These are phyloP conservation scores for Poecilia latipinna DNA, from an alignment of 2,113 vertebrate genomes.

Conservation along the genomic window DNA sequence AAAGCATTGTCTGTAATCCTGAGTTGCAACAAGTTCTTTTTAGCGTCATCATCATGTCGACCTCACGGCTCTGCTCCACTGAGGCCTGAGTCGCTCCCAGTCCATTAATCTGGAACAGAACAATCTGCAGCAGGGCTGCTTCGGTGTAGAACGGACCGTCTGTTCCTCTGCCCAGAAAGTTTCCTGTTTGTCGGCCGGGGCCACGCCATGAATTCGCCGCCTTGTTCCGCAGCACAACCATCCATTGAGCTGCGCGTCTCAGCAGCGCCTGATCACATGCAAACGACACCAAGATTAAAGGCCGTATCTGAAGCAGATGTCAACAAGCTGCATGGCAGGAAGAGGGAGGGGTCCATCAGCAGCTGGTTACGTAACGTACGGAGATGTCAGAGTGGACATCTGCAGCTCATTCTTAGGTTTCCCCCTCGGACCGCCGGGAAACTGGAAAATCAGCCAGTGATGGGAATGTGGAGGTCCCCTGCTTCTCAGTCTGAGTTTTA, in stretches of 20 bases:
- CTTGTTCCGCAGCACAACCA: conserved; percentile 40
- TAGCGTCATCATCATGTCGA: not conserved
- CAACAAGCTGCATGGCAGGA: conserved; percentile 5
- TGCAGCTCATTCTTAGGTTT: conserved; percentile 35
- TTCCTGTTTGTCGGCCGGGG: conserved; percentile 35
- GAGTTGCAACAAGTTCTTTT: not conserved
- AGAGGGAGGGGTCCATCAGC: not conserved
- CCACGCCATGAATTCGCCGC: not conserved
- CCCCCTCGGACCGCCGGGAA: not conserved
- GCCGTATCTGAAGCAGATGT: conserved; percentile 53
- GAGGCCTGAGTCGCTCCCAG: not conserved
- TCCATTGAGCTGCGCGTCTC: conserved; percentile 8
- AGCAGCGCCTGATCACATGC: conserved; percentile 22
- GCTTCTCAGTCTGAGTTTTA: not conserved
- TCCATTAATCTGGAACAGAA: not conserved
- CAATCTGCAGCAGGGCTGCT: not conserved
- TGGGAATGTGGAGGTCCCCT: not conserved
- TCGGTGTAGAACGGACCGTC: conserved; percentile 9
- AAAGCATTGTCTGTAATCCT: too few relatives aligned
- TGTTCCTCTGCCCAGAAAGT: conserved; percentile 6
- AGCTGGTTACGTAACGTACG: conserved; percentile 60
- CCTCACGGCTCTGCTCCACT: not conserved
- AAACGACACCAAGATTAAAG: conserved; percentile 49
- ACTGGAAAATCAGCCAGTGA: not conserved
- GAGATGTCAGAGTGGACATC: conserved; percentile 47